phyloP scores from a whole-genome alignment of 1,140 invertebrate genomes.

The Leptonema lineaticorne region DNA sequence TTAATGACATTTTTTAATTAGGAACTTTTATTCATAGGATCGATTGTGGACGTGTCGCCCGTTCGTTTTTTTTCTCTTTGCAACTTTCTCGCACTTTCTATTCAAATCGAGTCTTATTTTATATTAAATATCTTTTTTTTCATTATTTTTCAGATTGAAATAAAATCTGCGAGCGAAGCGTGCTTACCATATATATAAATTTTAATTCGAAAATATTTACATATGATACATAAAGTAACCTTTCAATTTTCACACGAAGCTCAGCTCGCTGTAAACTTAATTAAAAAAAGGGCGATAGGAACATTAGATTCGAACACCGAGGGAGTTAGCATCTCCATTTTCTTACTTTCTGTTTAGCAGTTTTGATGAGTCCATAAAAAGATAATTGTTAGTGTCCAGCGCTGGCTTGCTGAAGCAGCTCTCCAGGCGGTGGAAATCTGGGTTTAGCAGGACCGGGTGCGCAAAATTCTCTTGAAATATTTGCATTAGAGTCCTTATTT shows the following conservation, averaged over 20 bases:
- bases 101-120: background rate
- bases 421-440: constrained; percentile 56
- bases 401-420: constrained; percentile 57
- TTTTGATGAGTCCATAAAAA: background rate
- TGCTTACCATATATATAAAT: background rate
- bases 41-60: too few species aligned
- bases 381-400: constrained; percentile 57
- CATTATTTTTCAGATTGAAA: background rate
- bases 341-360: background rate
- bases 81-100: too few species aligned
- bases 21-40: constrained; percentile 12
- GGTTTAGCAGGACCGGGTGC: constrained; percentile 53
- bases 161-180: background rate
- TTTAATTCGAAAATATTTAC: background rate
- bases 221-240: constrained; percentile 8
- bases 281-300: constrained; percentile 3
- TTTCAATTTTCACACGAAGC: too few species aligned
- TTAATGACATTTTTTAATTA: constrained; percentile 7
- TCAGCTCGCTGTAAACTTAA: too few species aligned
- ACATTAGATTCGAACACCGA: background rate
- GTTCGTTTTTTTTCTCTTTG: too few species aligned
- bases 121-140: background rate
- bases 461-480: constrained; percentile 50
- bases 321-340: constrained; percentile 23
- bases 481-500: constrained; percentile 56